Base-by-base conservation (phyloP, 2,888 invertebrate genomes). In the Eilema caniola region DNA sequence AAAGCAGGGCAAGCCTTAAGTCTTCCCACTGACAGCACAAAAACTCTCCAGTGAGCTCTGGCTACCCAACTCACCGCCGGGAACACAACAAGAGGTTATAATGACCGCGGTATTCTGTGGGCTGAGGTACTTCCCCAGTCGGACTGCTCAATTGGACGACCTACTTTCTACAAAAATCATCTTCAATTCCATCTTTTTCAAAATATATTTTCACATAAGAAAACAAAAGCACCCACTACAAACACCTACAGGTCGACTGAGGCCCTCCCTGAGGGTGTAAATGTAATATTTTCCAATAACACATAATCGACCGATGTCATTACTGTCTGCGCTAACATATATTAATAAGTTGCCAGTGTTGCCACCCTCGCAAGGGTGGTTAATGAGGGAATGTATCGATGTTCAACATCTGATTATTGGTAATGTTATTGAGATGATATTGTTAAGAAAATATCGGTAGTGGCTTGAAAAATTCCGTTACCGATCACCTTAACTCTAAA, bases 211-310 rank as follows among this genome's bases (percentile, higher is more conserved):
- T 53, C 53, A n/a, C 4, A 53, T 14, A 61, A n/a, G n/a, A 25
- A 62, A 33, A 68, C 56, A 62, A 31, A 47, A 56, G 31, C 10
- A 3, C 41, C 12, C 14, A 24, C 20, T 53, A 53, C 16, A 62
- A 56, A 61, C 37, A 37, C n/a, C 60, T 65, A 65, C 25, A 33
- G 62, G 59, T 16, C 16, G 12, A 16, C 33, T 41, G 33, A 33
- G 41, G 24, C 16, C 53, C 68, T 74, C 82, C 85, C 86, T 79
- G 16, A 74, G 85, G 88, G 85, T 80, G 84, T 79, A 78, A 78
- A 73, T 71, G 87, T 90, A 89, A 94, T 95, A 94, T 94, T 93
- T 94, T 86, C 94, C 93, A 94, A 95, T 95, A 93, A 87, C 87
- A 84, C 78, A 90, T 93, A 94, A 94, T 95, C 93, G 93, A 88